Base-by-base conservation (phyloP, 2,888 invertebrate genomes). In the Perizoma flavofasciatum region DNA sequence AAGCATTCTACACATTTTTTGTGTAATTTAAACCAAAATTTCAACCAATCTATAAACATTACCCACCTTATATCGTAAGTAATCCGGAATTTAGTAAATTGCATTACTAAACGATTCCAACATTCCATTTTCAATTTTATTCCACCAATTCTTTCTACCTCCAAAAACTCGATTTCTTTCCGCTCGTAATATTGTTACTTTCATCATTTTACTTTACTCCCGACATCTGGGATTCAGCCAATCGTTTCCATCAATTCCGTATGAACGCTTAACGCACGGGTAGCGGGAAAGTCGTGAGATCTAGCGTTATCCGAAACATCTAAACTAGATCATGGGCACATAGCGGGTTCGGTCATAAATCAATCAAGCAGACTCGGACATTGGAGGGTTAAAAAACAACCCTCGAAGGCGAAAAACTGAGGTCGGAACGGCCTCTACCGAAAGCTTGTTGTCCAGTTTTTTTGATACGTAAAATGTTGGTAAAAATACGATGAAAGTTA, bases 351-450 rank as follows among this genome's bases (percentile, higher is more conserved):
- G 74, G 72, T 75, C 82, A 74, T 83, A 83, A 83, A 84, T 85
- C 84, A 84, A 85, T 83, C 83, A 75, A 68, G 60, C 59, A 65
- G 70, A 67, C 73, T 70, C 70, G 66, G 66, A 67, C 70, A 68
- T 61, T 68, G 66, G 72, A 72, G 77, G 74, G 76, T 75, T 72
- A 71, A 83, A 82, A 82, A 83, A 82, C 75, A 76, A 70, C 62
- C 69, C 72, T 68, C 61, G 64, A 71, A 70, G 62, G 71, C 71
- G 77, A 79, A 82, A 83, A 80, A 81, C 77, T 75, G 72, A 71
- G 77, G 71, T 65, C 66, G 69, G 69, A 74, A 73, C 63, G 56
- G 61, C 62, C 64, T 33, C 52, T 49, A 59, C 67, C 67, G 68
- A 65, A 61, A 64, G 68, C 63, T 61, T 66, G 70, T 63, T 66